Percentiles rank a stretch among this genome's conserved stretches.
Evolutionary conservation across 2,797 vertebrate genomes (phyloP).

Genomic region (Danio tinwini): DNA sequence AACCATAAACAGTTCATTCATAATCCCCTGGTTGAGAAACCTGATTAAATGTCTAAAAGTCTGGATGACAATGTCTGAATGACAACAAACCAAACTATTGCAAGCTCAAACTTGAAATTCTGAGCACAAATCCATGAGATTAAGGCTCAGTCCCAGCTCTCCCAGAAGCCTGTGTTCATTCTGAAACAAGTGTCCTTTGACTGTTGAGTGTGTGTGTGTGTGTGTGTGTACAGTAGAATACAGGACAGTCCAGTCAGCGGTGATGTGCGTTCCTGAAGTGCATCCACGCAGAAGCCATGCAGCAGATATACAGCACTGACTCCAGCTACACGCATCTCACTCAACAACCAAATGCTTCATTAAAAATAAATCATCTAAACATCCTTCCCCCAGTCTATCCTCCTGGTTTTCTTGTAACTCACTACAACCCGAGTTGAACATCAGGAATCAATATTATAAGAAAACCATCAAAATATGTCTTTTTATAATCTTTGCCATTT

Average conservation of each 20-base stretch:
- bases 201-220: slow-evolving; percentile 10
- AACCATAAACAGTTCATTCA: too few species aligned
- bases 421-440: neutral
- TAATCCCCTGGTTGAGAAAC: too few species aligned
- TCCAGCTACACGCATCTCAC: slow-evolving; percentile 9
- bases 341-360: neutral
- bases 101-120: neutral
- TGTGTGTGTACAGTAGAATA: neutral
- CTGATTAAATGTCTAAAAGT: slow-evolving; percentile 27
- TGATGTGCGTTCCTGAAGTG: slow-evolving; percentile 26
- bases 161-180: neutral
- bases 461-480: neutral
- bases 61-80: slow-evolving; percentile 54
- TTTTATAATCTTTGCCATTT: neutral
- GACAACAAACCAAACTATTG: slow-evolving; percentile 30
- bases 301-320: slow-evolving; percentile 37
- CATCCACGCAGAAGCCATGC: slow-evolving; percentile 51
- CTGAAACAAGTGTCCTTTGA: neutral
- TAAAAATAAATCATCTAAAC: neutral
- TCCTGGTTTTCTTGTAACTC: neutral
- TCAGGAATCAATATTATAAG: neutral
- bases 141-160: neutral
- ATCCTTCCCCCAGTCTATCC: too few species aligned
- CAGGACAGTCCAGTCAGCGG: neutral
- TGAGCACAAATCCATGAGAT: neutral